Evolutionary conservation across 2,797 vertebrate species (phyloP).

Genomic region (Lateolabrax maculatus): DNA sequence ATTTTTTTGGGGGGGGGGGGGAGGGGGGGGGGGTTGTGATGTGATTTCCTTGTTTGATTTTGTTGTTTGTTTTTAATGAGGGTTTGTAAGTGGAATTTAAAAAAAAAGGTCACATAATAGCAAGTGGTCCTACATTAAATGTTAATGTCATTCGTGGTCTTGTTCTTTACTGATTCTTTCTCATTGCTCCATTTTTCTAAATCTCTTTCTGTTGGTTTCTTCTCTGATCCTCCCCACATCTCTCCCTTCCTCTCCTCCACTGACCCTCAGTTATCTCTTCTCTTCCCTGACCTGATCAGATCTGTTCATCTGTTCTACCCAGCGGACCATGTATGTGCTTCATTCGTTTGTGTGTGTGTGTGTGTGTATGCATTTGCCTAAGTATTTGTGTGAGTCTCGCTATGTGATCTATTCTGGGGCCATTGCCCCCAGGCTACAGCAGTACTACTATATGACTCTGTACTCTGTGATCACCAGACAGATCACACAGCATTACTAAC

Average conservation of each 20-base stretch:
- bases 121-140: no score
- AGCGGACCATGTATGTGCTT: constrained; percentile 12
- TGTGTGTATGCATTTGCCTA: background rate
- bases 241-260: background rate
- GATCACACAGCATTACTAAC: constrained; percentile 35
- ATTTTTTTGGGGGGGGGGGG: no score
- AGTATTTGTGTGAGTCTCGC: constrained; percentile 13
- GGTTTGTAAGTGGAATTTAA: background rate
- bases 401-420: constrained; percentile 23
- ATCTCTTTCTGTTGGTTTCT: background rate
- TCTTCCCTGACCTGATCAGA: constrained; percentile 39
- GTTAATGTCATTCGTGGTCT: background rate
- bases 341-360: constrained; percentile 8
- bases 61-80: no score
- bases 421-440: background rate
- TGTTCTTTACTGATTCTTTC: background rate
- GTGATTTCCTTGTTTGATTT: no score
- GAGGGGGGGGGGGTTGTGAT: no score
- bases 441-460: constrained; percentile 26
- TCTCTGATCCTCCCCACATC: background rate
- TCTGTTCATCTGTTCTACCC: constrained; percentile 30
- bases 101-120: background rate
- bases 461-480: constrained; percentile 26
- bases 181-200: background rate
- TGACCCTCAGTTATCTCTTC: constrained; percentile 15